These are phyloP conservation scores for Drosophila tropicalis DNA, from an alignment of 1,140 invertebrate species.

Conservation along the genomic window DNA sequence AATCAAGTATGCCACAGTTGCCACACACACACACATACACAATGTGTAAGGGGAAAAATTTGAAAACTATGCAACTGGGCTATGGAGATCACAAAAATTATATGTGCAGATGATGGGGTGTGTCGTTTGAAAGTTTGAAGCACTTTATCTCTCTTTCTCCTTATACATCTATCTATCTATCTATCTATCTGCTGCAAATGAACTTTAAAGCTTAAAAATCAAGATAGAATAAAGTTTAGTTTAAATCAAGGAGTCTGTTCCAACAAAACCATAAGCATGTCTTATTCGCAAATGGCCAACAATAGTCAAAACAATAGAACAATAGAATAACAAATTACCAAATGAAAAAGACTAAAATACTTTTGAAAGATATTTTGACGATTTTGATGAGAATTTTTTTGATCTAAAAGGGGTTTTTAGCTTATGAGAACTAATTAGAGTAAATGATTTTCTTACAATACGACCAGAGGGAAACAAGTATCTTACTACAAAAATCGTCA, in stretches of 20 bases:
- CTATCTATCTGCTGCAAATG: background rate
- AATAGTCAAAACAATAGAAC: too few species aligned
- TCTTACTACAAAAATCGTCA: too few species aligned
- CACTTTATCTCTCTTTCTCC: background rate
- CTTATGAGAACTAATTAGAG: too few species aligned
- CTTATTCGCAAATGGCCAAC: too few species aligned
- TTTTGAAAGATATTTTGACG: too few species aligned
- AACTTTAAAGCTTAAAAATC: background rate
- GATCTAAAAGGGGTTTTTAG: too few species aligned
- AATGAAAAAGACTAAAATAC: too few species aligned
- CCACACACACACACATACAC: conserved; percentile 21
- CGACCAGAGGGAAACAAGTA: too few species aligned
- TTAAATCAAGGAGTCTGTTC: background rate
- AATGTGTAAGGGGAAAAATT: conserved; percentile 3
- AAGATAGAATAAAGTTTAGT: background rate
- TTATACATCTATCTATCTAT: too few species aligned
- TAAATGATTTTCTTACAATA: too few species aligned
- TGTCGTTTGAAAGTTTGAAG: background rate
- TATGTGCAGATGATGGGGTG: background rate
- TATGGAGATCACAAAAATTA: conserved; percentile 4
- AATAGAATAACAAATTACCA: too few species aligned
- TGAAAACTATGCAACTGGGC: background rate
- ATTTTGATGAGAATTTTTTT: too few species aligned
- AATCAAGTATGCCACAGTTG: conserved; percentile 58
- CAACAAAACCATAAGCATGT: background rate